Base-by-base conservation (phyloP, 2,113 vertebrate species). In the Myrmophylax atrothorax region DNA sequence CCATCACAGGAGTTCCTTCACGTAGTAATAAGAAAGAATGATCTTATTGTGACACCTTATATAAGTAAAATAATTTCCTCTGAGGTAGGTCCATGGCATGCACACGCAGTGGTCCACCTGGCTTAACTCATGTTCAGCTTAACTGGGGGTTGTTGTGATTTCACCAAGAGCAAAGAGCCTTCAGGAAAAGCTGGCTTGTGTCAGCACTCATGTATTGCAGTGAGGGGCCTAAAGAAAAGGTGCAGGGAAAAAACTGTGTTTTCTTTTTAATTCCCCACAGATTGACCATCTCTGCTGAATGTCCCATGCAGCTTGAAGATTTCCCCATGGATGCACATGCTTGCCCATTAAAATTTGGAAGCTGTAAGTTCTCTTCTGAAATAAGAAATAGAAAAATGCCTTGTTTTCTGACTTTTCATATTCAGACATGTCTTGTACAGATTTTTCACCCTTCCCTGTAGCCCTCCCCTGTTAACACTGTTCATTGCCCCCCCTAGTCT, bases 251-350 rank as follows among this genome's bases (percentile, higher is more conserved):
- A 46, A 40, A 46, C 75, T 29, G 12, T 37, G n/a, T 91, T 82
- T 74, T 79, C 9, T 95, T 86, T 96, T 72, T 85, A 84, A 10
- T 94, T 74, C 91, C 19, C 93, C 15, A 35, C 98, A 99, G 99
- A 94, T 77, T 99, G 96, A 99, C 99, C 12, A 99, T 99, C 96
- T 99, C 99, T 84, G 99, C 99, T 8, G 99, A 99, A 89, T 99
- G 99, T 74, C 99, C 99, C 50, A 99, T 99, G 99, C 99, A 99
- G 73, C 98, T 99, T 56, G 99, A 99, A 97, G 99, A 99, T 84
- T 99, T 99, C 93, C 99, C 99, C 1, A 99, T 99, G 99, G 99
- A 99, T 31, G 98, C 99, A 63, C 99, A 99, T 19, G 99, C 99
- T 68, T 99, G 99, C 85, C 99, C 99, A 12, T 98, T 99, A 90